Percentiles rank a stretch among this genome's conserved stretches.
phyloP scores from a whole-genome alignment of 2,113 vertebrate genomes.

The Antigone vipio region DNA sequence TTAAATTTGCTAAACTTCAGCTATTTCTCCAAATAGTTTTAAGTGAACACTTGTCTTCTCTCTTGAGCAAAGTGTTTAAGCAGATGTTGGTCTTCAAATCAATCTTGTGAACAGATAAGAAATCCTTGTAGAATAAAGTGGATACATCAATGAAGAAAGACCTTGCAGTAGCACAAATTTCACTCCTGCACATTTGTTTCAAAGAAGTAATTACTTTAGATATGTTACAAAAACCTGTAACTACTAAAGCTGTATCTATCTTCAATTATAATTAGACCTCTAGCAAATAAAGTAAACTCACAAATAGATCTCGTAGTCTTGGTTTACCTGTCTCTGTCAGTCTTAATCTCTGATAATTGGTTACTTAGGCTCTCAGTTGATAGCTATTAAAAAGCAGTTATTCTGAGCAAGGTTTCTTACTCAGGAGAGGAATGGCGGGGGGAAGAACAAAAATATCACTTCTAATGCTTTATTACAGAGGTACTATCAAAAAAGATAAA shows the following conservation, averaged over 20 bases:
- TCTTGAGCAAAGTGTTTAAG: not conserved
- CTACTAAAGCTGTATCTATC: not conserved
- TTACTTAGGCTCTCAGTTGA: not conserved
- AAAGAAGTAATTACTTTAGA: constrained; percentile 40
- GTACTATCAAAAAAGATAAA: not conserved
- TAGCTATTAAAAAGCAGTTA: not conserved
- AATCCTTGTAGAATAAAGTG: constrained; percentile 23
- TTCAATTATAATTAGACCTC: constrained; percentile 31
- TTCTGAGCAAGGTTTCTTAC: not conserved
- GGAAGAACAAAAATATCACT: not conserved
- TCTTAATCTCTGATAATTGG: not conserved
- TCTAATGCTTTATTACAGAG: not conserved
- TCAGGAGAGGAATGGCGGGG: not conserved
- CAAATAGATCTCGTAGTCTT: not conserved
- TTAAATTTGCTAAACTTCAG: not conserved
- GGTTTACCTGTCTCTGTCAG: constrained; percentile 1
- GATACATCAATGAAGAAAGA: constrained; percentile 31
- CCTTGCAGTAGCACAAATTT: not conserved
- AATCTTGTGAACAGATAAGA: not conserved
- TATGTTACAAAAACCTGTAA: not conserved
- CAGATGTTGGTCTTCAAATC: not conserved
- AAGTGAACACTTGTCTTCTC: not conserved
- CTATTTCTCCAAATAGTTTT: not conserved
- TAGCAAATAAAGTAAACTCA: not conserved
- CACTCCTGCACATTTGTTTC: not conserved